Base-by-base conservation (phyloP, 2,888 invertebrate species). In the Tolmerus cingulatus region DNA sequence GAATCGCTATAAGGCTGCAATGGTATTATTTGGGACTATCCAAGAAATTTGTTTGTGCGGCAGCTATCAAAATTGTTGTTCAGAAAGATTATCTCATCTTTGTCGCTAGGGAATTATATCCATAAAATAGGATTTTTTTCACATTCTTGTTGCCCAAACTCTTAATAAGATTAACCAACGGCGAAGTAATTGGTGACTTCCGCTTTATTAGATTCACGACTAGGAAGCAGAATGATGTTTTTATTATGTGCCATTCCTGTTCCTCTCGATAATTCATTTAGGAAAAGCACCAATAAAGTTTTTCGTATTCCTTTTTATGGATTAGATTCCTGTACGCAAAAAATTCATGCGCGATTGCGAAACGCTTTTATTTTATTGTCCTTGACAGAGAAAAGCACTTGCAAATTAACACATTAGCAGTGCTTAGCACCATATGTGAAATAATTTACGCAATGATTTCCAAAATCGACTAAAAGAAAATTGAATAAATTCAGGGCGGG, bases 11-110 rank as follows among this genome's bases (percentile, higher is more conserved):
- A 43, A 78, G 46, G 19, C 12, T 23, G 9, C 43, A 19, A 7
- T 30, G 12, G 78, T 16, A 19, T 43, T 46, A 43, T 40, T 30
- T 34, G 57, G 81, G 57, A 37, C 81, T 82, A n/a, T 8, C n/a
- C 51, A 57, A 82, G 30, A 57, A 57, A 57, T 82, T 82, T 55
- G 57, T 82, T 23, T 82, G 51, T 82, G 55, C 19, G 57, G 34
- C 2, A 82, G 81, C 81, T 82, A 82, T 82, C 81, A 82, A 82
- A 82, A 55, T 82, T 82, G 81, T 46, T 23, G 46, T 34, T 9
- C 27, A 23, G 27, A 46, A 79, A 14, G 27, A 79, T 40, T 78
- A 78, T 27, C 43, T 9, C 16, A 16, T 30, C 34, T 14, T 82
- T 30, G 81, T 82, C 34, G 81, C 79, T 55, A 55, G 57, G 81